phyloP scores from a whole-genome alignment of 2,888 invertebrate species.

The Napeogenes inachia region DNA sequence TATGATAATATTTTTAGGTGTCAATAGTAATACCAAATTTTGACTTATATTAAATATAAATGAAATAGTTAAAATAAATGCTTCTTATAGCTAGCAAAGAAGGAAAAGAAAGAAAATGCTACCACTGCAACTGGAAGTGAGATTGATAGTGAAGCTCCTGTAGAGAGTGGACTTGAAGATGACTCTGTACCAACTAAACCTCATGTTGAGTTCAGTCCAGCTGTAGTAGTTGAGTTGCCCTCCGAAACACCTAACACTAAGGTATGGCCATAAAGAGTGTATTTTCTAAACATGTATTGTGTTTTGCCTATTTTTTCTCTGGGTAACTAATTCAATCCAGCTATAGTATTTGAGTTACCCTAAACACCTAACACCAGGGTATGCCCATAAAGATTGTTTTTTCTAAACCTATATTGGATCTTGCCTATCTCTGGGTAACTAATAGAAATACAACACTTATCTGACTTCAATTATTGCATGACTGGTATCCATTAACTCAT shows the following conservation, averaged over 20 bases:
- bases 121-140: constrained; percentile 61
- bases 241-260: constrained; percentile 73
- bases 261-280: constrained; percentile 33
- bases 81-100: constrained; percentile 59
- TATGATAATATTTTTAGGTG: too few species aligned
- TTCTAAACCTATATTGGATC: too few species aligned
- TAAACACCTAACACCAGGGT: constrained; percentile 56
- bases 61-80: background rate
- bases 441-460: too few species aligned
- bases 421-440: too few species aligned
- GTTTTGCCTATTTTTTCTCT: too few species aligned
- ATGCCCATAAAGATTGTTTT: background rate
- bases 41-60: background rate
- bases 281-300: too few species aligned
- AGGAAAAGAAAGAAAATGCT: constrained; percentile 65
- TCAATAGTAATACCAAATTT: too few species aligned
- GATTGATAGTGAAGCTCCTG: constrained; percentile 64
- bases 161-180: constrained; percentile 68
- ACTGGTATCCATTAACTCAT: background rate
- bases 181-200: constrained; percentile 53
- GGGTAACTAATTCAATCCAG: too few species aligned
- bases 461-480: background rate
- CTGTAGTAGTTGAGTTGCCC: constrained; percentile 80
- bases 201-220: constrained; percentile 83
- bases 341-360: too few species aligned